Base-by-base conservation (phyloP, 2,888 invertebrate genomes). In the Aquatica leii region DNA sequence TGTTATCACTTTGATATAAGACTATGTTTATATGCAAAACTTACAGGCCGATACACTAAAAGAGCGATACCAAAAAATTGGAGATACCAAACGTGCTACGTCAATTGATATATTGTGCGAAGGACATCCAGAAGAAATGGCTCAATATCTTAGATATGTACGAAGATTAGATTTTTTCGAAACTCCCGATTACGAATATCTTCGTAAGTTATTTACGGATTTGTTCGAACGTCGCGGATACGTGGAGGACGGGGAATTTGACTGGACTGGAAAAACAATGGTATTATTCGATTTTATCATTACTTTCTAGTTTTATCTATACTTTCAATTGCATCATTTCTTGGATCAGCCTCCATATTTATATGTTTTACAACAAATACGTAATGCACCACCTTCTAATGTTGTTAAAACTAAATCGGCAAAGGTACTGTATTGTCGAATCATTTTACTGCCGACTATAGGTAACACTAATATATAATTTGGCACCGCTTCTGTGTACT, bases 41-140 rank as follows among this genome's bases (percentile, higher is more conserved):
- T 56, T 63, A 9, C 41, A 66, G 66, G 66, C 66, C 2, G 66
- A 66, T 49, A 98, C 98, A 79, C 88, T 98, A 80, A 98, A 98
- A 86, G 98, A 98, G 85, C 88, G 99, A 82, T 99, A 99, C 87
- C 98, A 99, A 87, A 99, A 99, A 88, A 99, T 99, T 82, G 99
- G 99, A 78, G 99, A 99, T 84, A 99, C 99, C 73, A 99, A 99
- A 85, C 89, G 98, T 79, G 95, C 98, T 76, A 99, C 99, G 74
- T 96, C 98, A 62, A 97, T 99, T 78, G 99, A 99, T 86, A 93
- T 89, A 78, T 85, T 93, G 69, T 93, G 93, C 84, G 92, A 93
- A 76, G 91, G 91, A 66, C 92, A 93, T 86, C 89, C 93, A 78
- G 98, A 98, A 83, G 98, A 99, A 85, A 91, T 99, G 88, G 95